phyloP scores from a whole-genome alignment of 2,113 vertebrate genomes.

The Leiothrix lutea region DNA sequence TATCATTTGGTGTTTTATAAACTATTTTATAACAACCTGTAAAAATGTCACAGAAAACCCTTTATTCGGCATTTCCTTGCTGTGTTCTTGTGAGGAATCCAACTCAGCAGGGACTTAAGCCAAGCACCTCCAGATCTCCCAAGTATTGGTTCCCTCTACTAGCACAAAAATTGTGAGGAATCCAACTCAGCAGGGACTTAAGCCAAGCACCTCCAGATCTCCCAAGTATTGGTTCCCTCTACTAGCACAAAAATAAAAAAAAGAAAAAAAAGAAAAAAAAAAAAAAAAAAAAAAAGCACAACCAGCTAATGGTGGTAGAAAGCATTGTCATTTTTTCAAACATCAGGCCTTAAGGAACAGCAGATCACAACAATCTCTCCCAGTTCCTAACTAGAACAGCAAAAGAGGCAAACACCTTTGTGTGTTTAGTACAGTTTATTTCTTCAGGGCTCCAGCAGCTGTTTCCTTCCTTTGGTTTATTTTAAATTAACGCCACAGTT shows the following conservation, averaged over 20 bases:
- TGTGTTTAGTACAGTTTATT: background rate
- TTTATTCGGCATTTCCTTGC: background rate
- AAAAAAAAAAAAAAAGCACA: background rate
- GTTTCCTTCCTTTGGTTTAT: background rate
- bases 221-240: background rate
- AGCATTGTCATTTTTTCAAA: background rate
- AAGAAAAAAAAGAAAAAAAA: background rate
- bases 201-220: background rate
- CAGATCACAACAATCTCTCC: background rate
- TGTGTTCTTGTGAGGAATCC: background rate
- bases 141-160: background rate
- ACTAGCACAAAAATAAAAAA: background rate
- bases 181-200: background rate
- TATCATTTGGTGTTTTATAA: constrained; percentile 14
- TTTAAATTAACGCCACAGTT: background rate
- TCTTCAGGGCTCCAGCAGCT: background rate
- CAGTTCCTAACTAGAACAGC: background rate
- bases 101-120: background rate
- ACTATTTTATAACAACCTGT: background rate
- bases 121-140: background rate
- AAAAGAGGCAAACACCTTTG: background rate
- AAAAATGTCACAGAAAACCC: background rate
- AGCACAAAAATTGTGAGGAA: background rate
- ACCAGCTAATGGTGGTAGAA: background rate
- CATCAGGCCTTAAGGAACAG: background rate